Evolutionary conservation across 2,113 vertebrate species (phyloP).

Genomic region (Aramus guarauna): DNA sequence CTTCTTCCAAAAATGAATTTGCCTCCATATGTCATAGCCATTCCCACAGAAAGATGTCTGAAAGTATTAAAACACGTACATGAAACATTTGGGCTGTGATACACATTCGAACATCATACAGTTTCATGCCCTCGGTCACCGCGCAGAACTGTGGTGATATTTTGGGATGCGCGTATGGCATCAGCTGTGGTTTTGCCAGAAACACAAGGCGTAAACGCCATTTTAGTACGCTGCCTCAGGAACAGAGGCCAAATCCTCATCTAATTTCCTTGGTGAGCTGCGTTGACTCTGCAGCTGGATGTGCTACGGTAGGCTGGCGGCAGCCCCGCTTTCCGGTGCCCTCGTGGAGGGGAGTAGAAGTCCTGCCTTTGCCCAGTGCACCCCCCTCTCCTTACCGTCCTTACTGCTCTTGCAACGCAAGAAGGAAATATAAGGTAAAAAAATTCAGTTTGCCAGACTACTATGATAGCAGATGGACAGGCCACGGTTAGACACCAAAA

Average conservation of each 20-base stretch:
- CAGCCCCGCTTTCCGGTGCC: fast-evolving
- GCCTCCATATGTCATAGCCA: neutral
- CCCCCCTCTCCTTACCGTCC: neutral
- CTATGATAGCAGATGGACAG: neutral
- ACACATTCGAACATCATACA: fast-evolving
- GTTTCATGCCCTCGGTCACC: neutral
- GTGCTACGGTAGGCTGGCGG: fast-evolving
- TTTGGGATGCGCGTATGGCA: neutral
- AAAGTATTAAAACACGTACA: neutral
- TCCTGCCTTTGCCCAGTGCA: neutral
- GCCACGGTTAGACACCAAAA: neutral
- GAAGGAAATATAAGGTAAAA: neutral
- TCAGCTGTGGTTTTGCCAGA: neutral
- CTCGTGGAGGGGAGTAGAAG: neutral
- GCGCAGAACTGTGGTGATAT: fast-evolving
- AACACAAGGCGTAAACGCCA: neutral
- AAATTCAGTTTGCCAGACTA: neutral
- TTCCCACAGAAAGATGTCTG: neutral
- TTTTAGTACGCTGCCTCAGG: neutral
- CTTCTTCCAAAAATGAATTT: neutral
- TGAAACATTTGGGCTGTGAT: neutral
- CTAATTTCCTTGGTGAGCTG: neutral
- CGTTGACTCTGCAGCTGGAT: neutral
- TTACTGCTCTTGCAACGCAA: neutral
- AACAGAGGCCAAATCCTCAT: neutral